Conservation (phyloP, 2,113 vertebrate species). For the Felis chaus region DNA sequence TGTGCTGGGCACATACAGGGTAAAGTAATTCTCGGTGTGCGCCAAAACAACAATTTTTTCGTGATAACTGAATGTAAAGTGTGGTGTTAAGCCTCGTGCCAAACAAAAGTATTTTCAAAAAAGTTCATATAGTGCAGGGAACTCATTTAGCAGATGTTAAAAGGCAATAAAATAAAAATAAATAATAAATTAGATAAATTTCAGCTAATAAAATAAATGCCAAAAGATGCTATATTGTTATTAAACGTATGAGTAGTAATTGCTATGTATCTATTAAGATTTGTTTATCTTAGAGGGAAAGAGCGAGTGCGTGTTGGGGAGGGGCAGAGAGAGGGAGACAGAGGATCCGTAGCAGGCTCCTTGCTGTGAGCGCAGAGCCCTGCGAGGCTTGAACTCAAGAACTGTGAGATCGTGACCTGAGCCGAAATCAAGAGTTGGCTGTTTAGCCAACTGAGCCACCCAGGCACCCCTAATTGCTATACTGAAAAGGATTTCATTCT, state of each 20-base stretch:
- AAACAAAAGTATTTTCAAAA: neutral
- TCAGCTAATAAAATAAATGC: neutral
- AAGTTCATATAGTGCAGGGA: neutral
- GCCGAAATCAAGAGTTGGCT: too few relatives aligned
- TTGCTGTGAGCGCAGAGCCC: too few relatives aligned
- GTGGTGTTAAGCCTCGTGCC: neutral
- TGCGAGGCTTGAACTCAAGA: too few relatives aligned
- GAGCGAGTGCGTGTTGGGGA: too few relatives aligned
- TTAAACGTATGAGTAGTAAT: neutral
- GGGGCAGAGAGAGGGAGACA: too few relatives aligned
- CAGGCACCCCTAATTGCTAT: neutral
- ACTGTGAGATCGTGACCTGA: too few relatives aligned
- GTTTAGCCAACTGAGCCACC: too few relatives aligned
- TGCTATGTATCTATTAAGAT: neutral
- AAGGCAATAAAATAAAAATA: slow-evolving; percentile 8
- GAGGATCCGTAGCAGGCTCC: too few relatives aligned
- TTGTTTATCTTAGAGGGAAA: too few relatives aligned
- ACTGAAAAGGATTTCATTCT: slow-evolving; percentile 1
- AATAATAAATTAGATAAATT: neutral
- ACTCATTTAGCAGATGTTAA: neutral
- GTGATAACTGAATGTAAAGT: neutral
- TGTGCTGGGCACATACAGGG: neutral
- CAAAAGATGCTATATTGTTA: neutral
- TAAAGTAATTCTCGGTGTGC: neutral
- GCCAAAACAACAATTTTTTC: neutral